These are phyloP conservation scores for Bufo gargarizans DNA, from an alignment of 2,113 vertebrate species.

Conservation along the genomic window DNA sequence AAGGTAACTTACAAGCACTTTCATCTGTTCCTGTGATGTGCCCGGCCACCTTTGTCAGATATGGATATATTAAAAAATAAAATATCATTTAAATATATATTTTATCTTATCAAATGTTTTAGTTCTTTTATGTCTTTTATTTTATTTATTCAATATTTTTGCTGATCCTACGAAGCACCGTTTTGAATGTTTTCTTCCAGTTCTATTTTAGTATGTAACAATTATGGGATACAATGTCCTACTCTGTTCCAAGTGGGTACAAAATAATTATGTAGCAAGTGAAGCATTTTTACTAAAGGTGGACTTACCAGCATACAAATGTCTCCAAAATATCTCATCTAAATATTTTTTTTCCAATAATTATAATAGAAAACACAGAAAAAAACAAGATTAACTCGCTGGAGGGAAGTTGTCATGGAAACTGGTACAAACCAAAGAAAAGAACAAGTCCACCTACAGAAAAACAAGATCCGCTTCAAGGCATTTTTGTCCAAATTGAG, in stretches of 20 bases:
- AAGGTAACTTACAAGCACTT: conserved; percentile 4
- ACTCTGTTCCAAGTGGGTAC: background rate
- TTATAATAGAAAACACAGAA: background rate
- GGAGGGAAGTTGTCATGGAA: conserved; percentile 10
- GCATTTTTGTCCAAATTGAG: background rate
- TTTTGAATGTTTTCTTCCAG: background rate
- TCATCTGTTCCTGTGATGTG: background rate
- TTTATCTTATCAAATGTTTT: background rate
- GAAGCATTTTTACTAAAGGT: conserved; percentile 3
- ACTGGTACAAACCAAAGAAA: background rate
- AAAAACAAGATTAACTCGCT: background rate
- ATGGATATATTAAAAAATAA: background rate
- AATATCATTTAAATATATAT: background rate
- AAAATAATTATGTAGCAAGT: conserved; percentile 33
- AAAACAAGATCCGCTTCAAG: background rate
- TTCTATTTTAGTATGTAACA: conserved; percentile 19
- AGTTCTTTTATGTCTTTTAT: background rate
- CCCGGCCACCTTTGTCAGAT: background rate
- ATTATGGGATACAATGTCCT: background rate
- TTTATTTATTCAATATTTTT: background rate
- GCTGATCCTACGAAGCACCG: background rate
- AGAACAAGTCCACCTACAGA: background rate
- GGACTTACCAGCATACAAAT: background rate
- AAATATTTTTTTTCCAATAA: background rate
- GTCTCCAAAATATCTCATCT: conserved; percentile 7